Evolutionary conservation across 2,888 invertebrate species (phyloP).

Genomic region (Megaustenia siamemsis): DNA sequence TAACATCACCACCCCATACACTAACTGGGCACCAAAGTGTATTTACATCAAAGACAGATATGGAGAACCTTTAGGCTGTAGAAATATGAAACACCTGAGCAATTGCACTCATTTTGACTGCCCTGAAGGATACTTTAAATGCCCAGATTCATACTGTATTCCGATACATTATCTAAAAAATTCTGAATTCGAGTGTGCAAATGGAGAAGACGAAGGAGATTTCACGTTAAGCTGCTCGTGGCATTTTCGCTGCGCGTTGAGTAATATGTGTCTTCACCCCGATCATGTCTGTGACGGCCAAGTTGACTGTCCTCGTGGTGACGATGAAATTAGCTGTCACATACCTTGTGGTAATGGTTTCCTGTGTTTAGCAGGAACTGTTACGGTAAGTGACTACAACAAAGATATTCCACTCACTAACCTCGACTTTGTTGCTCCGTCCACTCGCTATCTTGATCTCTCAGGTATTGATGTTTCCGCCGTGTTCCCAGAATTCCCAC

Average conservation of each 20-base stretch:
- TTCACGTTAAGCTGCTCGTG: not conserved
- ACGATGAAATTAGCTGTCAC: conserved; percentile 36
- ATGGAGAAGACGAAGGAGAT: conserved; percentile 42
- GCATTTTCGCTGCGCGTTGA: conserved; percentile 11
- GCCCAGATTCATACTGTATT: conserved; percentile 37
- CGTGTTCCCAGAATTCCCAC: not conserved
- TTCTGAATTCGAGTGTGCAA: conserved; percentile 25
- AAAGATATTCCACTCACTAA: not conserved
- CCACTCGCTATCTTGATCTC: conserved; percentile 22
- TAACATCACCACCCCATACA: not conserved
- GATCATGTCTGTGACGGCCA: conserved; percentile 34
- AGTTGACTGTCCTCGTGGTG: conserved; percentile 25
- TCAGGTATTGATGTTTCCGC: conserved; percentile 1
- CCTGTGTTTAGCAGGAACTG: conserved; percentile 14
- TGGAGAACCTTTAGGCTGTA: conserved; percentile 29
- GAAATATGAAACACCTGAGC: conserved; percentile 38
- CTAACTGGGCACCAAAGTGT: conserved; percentile 39
- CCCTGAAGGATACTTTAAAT: conserved; percentile 40
- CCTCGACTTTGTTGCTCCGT: not conserved
- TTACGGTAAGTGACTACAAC: not conserved
- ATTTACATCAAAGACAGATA: conserved; percentile 39
- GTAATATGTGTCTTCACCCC: conserved; percentile 24
- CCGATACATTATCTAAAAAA: conserved; percentile 38
- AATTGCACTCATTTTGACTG: conserved; percentile 29
- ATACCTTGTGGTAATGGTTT: conserved; percentile 15